phyloP scores from a whole-genome alignment of 2,113 vertebrate genomes.

The Felis chaus region DNA sequence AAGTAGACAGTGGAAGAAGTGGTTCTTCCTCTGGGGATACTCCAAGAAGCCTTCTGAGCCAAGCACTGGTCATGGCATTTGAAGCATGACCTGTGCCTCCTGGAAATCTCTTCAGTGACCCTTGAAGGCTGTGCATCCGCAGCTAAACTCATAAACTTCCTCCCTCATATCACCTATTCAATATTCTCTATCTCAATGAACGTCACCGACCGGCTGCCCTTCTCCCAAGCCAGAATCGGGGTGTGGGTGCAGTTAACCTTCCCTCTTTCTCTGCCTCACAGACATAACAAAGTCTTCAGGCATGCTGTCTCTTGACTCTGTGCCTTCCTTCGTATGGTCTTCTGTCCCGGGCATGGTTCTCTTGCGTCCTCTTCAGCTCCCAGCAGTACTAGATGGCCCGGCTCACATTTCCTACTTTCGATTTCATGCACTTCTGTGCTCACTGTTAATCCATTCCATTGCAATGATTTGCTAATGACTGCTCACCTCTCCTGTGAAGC shows the following conservation, averaged over 20 bases:
- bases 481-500: not conserved
- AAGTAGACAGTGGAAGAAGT: not conserved
- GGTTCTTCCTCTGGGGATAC: not conserved
- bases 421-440: not conserved
- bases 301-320: not conserved
- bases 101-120: not conserved
- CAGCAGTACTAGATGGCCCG: not conserved
- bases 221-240: not conserved
- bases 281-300: not conserved
- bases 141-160: not conserved
- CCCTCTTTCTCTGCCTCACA: not conserved
- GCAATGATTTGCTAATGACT: not conserved
- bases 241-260: not conserved
- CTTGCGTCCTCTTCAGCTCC: not conserved
- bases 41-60: not conserved
- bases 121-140: not conserved
- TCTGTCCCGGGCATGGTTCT: not conserved
- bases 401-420: not conserved
- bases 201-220: accelerated
- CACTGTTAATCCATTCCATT: not conserved
- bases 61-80: not conserved
- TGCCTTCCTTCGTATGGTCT: too few species aligned
- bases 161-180: not conserved
- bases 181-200: not conserved
- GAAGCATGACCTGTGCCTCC: not conserved